Percentiles rank a stretch among this genome's conserved stretches.
These are phyloP conservation scores for Drosophila robusta DNA, from an alignment of 2,888 invertebrate species.

Conservation along the genomic window DNA sequence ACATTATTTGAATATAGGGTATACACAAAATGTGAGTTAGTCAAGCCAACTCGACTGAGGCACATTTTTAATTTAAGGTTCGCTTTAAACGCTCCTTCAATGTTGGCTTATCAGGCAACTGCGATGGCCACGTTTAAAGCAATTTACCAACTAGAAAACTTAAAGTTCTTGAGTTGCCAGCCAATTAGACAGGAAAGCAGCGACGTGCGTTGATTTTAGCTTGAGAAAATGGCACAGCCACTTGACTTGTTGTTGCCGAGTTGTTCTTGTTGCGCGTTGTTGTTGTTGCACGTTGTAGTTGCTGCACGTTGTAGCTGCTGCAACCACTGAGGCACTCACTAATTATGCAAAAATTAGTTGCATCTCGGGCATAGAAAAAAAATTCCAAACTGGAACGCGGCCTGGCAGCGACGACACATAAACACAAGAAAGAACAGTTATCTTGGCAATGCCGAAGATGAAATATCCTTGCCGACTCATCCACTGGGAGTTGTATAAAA, in stretches of 20 bases:
- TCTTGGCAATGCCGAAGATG: background rate
- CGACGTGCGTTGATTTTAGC: constrained; percentile 52
- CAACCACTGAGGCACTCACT: constrained; percentile 73
- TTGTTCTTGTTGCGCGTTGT: constrained; percentile 9
- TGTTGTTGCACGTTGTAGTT: constrained; percentile 25
- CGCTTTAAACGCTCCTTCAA: constrained; percentile 38
- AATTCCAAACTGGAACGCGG: constrained; percentile 68
- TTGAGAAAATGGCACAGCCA: constrained; percentile 76
- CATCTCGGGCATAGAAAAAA: constrained; percentile 39
- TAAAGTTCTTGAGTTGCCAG: constrained; percentile 38
- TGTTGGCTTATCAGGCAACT: constrained; percentile 28
- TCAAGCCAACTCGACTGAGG: constrained; percentile 33
- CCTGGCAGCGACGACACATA: constrained; percentile 44
- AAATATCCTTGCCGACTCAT: background rate
- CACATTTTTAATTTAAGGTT: constrained; percentile 39
- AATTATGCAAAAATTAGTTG: constrained; percentile 75
- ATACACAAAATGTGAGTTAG: constrained; percentile 15
- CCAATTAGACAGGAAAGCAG: constrained; percentile 63
- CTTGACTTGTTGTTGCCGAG: constrained; percentile 65
- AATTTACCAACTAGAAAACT: constrained; percentile 22
- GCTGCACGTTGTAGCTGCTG: constrained; percentile 17
- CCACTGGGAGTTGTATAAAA: no score
- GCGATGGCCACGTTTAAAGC: constrained; percentile 17
- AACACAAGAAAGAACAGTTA: constrained; percentile 18
- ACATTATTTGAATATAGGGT: constrained; percentile 10